Percentiles rank a stretch among this genome's conserved stretches.
phyloP scores from a whole-genome alignment of 2,888 invertebrate genomes.

The Plebejus argus region DNA sequence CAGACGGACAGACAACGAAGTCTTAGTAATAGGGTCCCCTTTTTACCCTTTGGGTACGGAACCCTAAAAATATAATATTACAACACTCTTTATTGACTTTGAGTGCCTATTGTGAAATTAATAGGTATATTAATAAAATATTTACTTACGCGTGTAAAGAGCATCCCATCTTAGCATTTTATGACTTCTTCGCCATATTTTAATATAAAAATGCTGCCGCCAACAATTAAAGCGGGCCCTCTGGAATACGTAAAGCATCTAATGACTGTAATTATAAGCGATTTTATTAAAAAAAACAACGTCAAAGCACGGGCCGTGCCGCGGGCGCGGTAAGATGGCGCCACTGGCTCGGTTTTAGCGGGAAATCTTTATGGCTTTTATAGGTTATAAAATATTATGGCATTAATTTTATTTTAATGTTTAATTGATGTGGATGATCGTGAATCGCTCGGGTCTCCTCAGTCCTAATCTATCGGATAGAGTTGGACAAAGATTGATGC shows the following conservation, averaged over 20 bases:
- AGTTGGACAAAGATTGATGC: too few species aligned
- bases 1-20: too few species aligned
- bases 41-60: too few species aligned
- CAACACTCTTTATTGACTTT: background rate
- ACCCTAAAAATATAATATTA: too few species aligned
- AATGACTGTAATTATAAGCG: slow-evolving; percentile 71
- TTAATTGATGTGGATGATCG: background rate
- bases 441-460: background rate
- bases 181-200: slow-evolving; percentile 32
- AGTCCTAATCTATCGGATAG: background rate
- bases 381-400: slow-evolving; percentile 17
- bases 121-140: background rate
- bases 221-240: slow-evolving; percentile 63
- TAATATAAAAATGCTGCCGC: slow-evolving; percentile 52
- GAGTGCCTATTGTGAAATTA: background rate
- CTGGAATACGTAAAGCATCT: slow-evolving; percentile 70
- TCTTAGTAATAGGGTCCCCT: too few species aligned
- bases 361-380: slow-evolving; percentile 41
- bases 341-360: slow-evolving; percentile 49
- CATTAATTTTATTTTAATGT: background rate
- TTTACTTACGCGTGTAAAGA: background rate
- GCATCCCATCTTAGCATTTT: slow-evolving; percentile 6
- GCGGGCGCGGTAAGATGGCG: slow-evolving; percentile 48
- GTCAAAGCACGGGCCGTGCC: slow-evolving; percentile 70
- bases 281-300: slow-evolving; percentile 60